Base-by-base conservation (phyloP, 2,797 vertebrate genomes). In the Apogon hyalosoma region DNA sequence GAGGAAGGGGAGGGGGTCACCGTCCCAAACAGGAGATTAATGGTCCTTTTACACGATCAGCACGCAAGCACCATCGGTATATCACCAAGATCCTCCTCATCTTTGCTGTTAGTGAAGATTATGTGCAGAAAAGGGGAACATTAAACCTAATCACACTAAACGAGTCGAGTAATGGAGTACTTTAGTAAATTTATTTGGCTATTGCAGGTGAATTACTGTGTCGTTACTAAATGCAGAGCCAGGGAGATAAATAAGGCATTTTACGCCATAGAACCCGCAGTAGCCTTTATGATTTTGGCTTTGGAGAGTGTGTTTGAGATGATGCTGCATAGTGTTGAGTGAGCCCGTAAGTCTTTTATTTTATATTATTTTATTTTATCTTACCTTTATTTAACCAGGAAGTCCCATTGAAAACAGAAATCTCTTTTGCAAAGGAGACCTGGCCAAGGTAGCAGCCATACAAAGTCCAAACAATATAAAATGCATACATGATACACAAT, bases 21-120 rank as follows among this genome's bases (percentile, higher is more conserved):
- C n/a, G 63, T 54, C 80, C 11, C 9, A 65, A 64, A 75, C 73
- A 70, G 76, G 55, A 78, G 88, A 88, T 90, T 80, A 86, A 84
- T 76, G 81, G 61, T 38, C 33, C 61, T 33, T 48, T 66, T 45
- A 21, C 24, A 61, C 56, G 72, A 73, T 75, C 56, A 56, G 50
- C 73, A 63, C 46, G 61, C 48, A 64, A 41, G 13, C 48, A 42
- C 46, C 31, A 42, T 72, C 67, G 6, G 10, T 64, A 72, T 28
- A 52, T 84, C 67, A 58, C 74, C 73, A 67, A 45, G 58, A 39
- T 19, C 38, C 56, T 49, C 55, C n/a, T 56, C 16, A 16, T 59
- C 18, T 58, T 61, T 58, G 71, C 39, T 55, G 59, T 64, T 59
- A 28, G 24, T 28, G 21, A 39, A 63, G 56, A 57, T 8, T 64